Base-by-base conservation (phyloP, 1,140 invertebrate species). In the Drosophila sp. region DNA sequence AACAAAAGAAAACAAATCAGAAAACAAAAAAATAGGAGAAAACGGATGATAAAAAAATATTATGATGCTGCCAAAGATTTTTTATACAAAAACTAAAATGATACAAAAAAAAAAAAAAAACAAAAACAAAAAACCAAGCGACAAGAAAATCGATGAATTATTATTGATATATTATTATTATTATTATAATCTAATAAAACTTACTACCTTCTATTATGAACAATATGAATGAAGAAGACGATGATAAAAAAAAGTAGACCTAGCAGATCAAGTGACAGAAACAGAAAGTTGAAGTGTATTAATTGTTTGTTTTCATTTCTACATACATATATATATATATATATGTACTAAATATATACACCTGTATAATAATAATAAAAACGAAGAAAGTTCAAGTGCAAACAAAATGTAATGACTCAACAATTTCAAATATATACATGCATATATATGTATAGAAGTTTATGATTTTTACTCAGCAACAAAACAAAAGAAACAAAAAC, bases 31-130 rank as follows among this genome's bases (percentile, higher is more conserved):
- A 6, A 40, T 40, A 62, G 23, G 10, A 67, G 25, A 58, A 75
- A 41, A 35, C 32, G 29, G 61, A 74, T 70, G 58, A 70, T 76
- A 60, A 66, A 44, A 65, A 70, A 74, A 70, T 75, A 70, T 58
- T 60, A 82, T 76, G 79, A 86, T 87, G 82, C 82, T 86, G 82
- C 82, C 82, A 86, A 86, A 86, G 82, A 86, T 79, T 81, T 80
- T 73, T 83, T 84, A 70, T 84, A 85, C 77, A 80, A 77, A 65
- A 44, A 68, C 70, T 67, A 64, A 38, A 38, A 38, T 8, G 8
- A 35, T 0, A 35, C 33, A 35, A 38, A 38, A 3, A 38, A 76
- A 62, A 55, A 55, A 61, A 27, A 40, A 11, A n/a, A 27, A 17
- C 17, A 8, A 60, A 2, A 47, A 56, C 38, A 44, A 60, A 60